Evolutionary conservation across 2,797 vertebrate genomes (phyloP), one percentile per base, ranked within the genome.

Genomic region (Remorina albescens): DNA sequence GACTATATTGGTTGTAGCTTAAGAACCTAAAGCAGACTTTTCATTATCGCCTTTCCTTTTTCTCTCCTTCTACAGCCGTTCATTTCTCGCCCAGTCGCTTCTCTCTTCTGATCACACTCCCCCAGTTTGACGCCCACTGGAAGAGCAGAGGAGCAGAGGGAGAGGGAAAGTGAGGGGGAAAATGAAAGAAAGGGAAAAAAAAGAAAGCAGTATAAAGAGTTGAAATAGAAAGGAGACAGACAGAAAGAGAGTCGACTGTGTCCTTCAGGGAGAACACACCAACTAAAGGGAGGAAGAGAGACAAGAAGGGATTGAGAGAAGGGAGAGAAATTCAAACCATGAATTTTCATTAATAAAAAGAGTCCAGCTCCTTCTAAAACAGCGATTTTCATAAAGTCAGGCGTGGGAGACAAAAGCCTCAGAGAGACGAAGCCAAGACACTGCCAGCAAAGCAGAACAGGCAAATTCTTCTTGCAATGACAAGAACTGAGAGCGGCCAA

Each of bases 91-190:
- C 86, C 87, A 88, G 85, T 76, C 78, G 69, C 79, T 92, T 92
- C 86, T 89, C 86, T 92, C 88, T 91, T 87, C 84, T 87, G 88
- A 92, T 93, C 93, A 91, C 93, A 94, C 93, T 90, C 91, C 91
- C 90, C 88, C 91, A 80, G 90, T 92, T 91, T 86, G 67, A 91
- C 92, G 64, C 94, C 93, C 90, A 94, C 94, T 89, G 85, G 72
- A 92, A 81, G 86, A 92, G 91, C 84, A 78, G 71, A 59, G 67
- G 68, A 86, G 78, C 70, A 73, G 78, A 82, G 86, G 64, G 68
- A 79, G 85, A 68, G 82, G 78, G 77, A 82, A 67, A 82, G 78
- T 50, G 61, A 74, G 66, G 71, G 25, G 60, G 42, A 49, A 49
- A 73, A 71, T 49, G 58, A 67, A 68, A 67, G 79, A 74, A 65